Base-by-base conservation (phyloP, 2,113 vertebrate genomes). In the Sterrhoptilus dennistouni region DNA sequence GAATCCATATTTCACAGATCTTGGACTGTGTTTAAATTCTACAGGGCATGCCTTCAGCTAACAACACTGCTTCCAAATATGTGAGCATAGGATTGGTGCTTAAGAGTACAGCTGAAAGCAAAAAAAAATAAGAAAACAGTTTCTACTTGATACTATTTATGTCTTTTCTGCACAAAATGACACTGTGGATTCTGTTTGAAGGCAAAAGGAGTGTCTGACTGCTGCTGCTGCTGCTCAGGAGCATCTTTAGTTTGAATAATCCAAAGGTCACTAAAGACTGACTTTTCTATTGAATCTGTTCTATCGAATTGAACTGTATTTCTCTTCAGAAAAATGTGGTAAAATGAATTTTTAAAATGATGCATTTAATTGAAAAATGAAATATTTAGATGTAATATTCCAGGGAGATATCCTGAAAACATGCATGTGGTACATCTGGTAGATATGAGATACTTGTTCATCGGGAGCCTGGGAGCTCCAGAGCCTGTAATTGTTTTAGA, bases 1-100 rank as follows among this genome's bases (percentile, higher is more conserved):
- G 72, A 93, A 93, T 68, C 38, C 69, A 56, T 65, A 38, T 94
- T 96, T 95, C 68, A 52, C 61, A 81, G 74, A 78, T 91, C 71
- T 86, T 94, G 84, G 74, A 35, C 63, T 90, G 35, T 76, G 68
- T 82, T 93, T 93, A 57, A 79, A 89, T 92, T 89, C 94, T 87
- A 61, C 45, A 42, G 95, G 93, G 84, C 45, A 77, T 83, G 74
- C 95, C 89, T 94, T 81, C 72, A 93, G 93, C 89, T 85, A 83
- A 59, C 50, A 80, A 44, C 78, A 80, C 64, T 83, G 56, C 56
- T 86, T 86, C 45, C 72, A 64, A 60, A 47, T 76, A 87, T 71
- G 27, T 54, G 21, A 90, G 22, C 47, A 36, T 60, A 86, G 72
- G 77, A 74, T 72, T 88, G 57, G 85, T 93, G 45, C 70, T 77